Conservation (phyloP, 2,888 invertebrate species). For the Trissoscelio sp. region DNA sequence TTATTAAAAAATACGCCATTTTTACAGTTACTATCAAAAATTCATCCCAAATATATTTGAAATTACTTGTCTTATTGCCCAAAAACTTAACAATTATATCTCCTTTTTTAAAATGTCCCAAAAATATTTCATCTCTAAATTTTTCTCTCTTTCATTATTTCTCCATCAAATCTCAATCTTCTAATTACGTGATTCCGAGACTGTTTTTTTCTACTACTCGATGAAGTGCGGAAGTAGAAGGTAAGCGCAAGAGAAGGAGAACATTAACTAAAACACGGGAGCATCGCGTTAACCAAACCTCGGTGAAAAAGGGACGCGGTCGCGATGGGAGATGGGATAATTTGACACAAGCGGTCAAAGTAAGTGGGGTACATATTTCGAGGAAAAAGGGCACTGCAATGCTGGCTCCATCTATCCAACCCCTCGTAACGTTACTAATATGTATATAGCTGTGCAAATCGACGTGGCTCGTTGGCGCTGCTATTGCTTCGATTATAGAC, state of each 20-base stretch:
- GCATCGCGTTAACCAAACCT: slow-evolving; percentile 69
- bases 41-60: too few relatives aligned
- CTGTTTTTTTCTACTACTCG: not conserved
- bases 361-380: slow-evolving; percentile 69
- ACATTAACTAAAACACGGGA: slow-evolving; percentile 81
- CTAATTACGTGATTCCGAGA: not conserved
- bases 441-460: slow-evolving; percentile 74
- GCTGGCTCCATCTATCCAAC: slow-evolving; percentile 3
- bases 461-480: slow-evolving; percentile 63
- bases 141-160: too few relatives aligned
- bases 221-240: slow-evolving; percentile 20
- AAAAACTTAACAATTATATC: too few relatives aligned
- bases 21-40: too few relatives aligned
- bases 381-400: slow-evolving; percentile 65
- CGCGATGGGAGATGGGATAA: slow-evolving; percentile 48
- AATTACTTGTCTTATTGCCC: too few relatives aligned
- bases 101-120: too few relatives aligned
- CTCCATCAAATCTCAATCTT: too few relatives aligned
- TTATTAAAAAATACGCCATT: too few relatives aligned
- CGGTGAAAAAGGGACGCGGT: slow-evolving; percentile 63
- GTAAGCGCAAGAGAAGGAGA: slow-evolving; percentile 67
- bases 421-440: slow-evolving; percentile 74
- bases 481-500: slow-evolving; percentile 1
- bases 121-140: too few relatives aligned
- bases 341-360: slow-evolving; percentile 68